Base-by-base conservation (phyloP, 2,888 invertebrate species). In the Bombylius discolor region DNA sequence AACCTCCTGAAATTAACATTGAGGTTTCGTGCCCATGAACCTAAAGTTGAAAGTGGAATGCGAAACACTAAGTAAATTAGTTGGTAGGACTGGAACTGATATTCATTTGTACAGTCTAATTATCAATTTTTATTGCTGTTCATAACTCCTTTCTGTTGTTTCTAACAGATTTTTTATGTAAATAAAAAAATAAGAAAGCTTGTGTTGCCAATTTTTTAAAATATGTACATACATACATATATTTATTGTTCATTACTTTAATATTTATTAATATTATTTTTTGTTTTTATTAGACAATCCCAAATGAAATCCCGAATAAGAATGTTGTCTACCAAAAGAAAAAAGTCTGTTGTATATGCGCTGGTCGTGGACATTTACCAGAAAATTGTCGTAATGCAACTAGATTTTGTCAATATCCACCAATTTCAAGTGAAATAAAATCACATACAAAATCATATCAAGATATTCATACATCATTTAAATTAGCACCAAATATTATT, bases 271-370 rank as follows among this genome's bases (percentile, higher is more conserved):
- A 45, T 39, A 47, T 11, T 52, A 36, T 56, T 45, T 32, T 44
- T 36, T 45, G 49, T 51, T 55, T 4, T 34, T 51, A 49, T 51
- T 70, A 81, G 81, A 76, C 76, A 47, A 75, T 76, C 57, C 67
- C 70, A 57, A 76, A 77, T 63, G 64, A 66, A 23, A 66, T 70
- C 1, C 67, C 70, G 4, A 65, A 66, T n/a, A 64, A 56, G 51
- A 59, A 62, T 5, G 62, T 70, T 6, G 62, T 63, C 53, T 68
- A 68, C 50, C 70, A 65, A 56, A 59, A 61, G 23, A 71, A 72
- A 51, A 70, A 76, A 63, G 76, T 69, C 64, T 82, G 82, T 69
- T 80, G 81, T 62, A 77, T 79, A 34, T 82, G 82, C 64, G 74
- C 78, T 4, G 70, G 72, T 1, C 75, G 76, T 12, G 81, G 81